Evolutionary conservation across 2,888 invertebrate genomes (phyloP).

Genomic region (Thymelicus sylvestris): DNA sequence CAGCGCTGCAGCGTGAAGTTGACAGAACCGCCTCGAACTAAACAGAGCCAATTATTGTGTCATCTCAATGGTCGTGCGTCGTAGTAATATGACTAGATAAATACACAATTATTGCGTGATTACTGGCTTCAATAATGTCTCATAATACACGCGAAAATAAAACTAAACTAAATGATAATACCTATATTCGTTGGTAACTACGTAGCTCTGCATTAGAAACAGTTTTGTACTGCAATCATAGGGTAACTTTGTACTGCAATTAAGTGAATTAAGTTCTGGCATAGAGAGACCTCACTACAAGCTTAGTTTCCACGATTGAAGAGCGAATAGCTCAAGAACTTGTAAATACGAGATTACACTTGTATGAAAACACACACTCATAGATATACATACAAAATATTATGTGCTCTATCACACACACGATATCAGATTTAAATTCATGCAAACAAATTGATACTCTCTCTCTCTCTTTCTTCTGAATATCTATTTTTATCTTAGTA

Average conservation of each 20-base stretch:
- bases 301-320: too few species aligned
- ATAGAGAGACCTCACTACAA: too few species aligned
- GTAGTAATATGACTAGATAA: slow-evolving; percentile 32
- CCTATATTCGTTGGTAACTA: too few species aligned
- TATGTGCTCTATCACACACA: too few species aligned
- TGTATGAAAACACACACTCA: too few species aligned
- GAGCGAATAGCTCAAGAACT: too few species aligned
- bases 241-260: not conserved
- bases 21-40: slow-evolving; percentile 16
- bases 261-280: not conserved
- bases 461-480: too few species aligned
- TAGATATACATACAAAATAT: too few species aligned
- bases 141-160: not conserved
- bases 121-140: slow-evolving; percentile 13
- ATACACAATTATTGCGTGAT: slow-evolving; percentile 20
- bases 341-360: too few species aligned
- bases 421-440: too few species aligned
- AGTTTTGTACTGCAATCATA: not conserved
- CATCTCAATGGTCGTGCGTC: slow-evolving; percentile 30
- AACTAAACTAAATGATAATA: not conserved
- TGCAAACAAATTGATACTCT: too few species aligned
- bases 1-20: not conserved
- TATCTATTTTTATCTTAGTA: too few species aligned
- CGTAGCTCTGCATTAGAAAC: not conserved
- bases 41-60: slow-evolving; percentile 25